Conservation (phyloP, 2,888 invertebrate species). For the Coenonympha arcania region DNA sequence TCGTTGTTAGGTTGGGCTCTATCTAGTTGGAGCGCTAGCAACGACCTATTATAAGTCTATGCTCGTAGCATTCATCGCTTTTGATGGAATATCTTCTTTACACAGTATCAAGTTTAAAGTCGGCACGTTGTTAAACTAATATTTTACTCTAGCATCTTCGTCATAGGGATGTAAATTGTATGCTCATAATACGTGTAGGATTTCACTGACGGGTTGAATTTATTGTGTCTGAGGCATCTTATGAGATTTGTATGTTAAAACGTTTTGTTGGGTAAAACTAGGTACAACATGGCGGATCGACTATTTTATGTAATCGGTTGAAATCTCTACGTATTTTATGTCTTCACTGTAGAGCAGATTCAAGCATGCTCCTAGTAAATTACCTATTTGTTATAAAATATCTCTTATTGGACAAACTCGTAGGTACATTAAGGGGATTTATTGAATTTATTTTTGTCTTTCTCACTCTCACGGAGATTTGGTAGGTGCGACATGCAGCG, state of each 20-base stretch:
- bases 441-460: too few species aligned
- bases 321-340: too few species aligned
- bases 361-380: too few species aligned
- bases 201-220: neutral
- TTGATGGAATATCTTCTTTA: neutral
- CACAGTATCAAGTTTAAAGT: neutral
- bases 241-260: slow-evolving; percentile 7
- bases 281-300: neutral
- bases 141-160: neutral
- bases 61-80: neutral
- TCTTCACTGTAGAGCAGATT: too few species aligned
- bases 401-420: too few species aligned
- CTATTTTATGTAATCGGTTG: neutral
- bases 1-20: too few species aligned
- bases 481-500: too few species aligned
- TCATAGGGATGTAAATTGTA: neutral
- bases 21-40: too few species aligned
- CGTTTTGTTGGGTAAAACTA: neutral
- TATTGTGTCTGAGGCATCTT: neutral
- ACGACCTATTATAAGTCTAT: too few species aligned
- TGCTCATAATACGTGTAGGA: neutral
- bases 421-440: too few species aligned
- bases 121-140: neutral
- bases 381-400: too few species aligned
- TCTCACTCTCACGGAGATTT: too few species aligned